These are phyloP conservation scores for Boulengeromyrus knoepffleri DNA, from an alignment of 2,113 vertebrate species.

Conservation along the genomic window DNA sequence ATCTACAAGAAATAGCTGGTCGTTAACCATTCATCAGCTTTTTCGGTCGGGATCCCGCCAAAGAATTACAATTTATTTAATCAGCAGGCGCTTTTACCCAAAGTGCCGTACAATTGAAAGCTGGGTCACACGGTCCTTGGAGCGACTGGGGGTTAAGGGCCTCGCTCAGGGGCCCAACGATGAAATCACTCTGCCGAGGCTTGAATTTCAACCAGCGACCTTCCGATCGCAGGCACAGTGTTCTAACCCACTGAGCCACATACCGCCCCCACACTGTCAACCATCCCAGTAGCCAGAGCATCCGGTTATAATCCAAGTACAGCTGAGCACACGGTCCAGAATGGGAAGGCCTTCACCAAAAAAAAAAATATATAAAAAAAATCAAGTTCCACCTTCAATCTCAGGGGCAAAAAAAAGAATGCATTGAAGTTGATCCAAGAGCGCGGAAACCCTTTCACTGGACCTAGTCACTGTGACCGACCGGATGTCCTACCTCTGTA, in stretches of 20 bases:
- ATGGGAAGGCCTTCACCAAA: background rate
- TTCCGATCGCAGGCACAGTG: background rate
- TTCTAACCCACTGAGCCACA: background rate
- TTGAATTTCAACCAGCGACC: background rate
- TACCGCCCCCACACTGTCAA: background rate
- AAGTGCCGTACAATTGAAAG: background rate
- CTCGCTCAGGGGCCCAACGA: background rate
- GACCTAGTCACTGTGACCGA: background rate
- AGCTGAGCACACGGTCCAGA: background rate
- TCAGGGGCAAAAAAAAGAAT: background rate
- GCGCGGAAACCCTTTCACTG: background rate
- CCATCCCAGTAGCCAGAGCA: background rate
- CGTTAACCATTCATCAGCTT: background rate
- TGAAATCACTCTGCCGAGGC: background rate
- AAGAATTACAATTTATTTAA: background rate
- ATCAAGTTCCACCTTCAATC: background rate
- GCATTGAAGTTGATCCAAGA: background rate
- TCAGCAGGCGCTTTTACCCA: background rate
- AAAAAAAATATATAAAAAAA: background rate
- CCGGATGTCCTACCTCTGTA: background rate
- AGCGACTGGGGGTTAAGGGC: background rate
- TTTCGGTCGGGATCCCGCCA: background rate
- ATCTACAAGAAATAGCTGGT: background rate
- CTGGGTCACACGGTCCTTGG: background rate
- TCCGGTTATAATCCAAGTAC: background rate